Evolutionary conservation across 2,797 vertebrate species (phyloP), one percentile per base, ranked within the genome.

Genomic region (Platalea minor): DNA sequence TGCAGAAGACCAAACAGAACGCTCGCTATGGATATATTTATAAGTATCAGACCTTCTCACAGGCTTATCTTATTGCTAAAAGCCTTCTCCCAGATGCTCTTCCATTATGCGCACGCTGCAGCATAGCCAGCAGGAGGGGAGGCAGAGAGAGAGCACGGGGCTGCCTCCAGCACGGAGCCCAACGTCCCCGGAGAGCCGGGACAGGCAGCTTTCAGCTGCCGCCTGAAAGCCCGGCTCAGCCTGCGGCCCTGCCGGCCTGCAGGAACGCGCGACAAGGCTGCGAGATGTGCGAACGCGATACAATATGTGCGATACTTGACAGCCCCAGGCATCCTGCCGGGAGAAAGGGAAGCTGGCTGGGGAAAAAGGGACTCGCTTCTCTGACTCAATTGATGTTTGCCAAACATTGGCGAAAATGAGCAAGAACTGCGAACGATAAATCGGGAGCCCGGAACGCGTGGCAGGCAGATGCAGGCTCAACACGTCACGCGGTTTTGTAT

Each of bases 201-300:
- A 69, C 60, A 9, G 23, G 33, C 2, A 2, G 63, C 28, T 53
- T 16, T 2, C 15, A 50, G 33, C 50, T 37, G 14, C 35, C 3
- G 2, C 28, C 57, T 18, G 6, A 63, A 65, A 76, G 54, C 21
- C 33, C 83, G 50, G 73, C 70, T 59, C 63, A 21, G 81, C 15
- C 69, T 1, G 5, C 11, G 57, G 7, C 48, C 16, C 61, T 0
- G 9, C 3, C 16, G 39, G 46, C 64, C 78, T 1, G 2, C 86
- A 17, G 60, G 43, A 88, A 95, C 0, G 4, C 1, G 1, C 9
- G 60, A 73, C 15, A 1, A 37, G 86, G 74, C 46, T 16, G 51
- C 0, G 1, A 85, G 67, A 77, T 33, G 48, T 0, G 1, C 0
- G 0, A 48, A 35, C 0, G 0, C 0, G 0, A 41, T 18, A 11